Conservation (phyloP, 2,113 vertebrate species). For the Lates calcarifer region DNA sequence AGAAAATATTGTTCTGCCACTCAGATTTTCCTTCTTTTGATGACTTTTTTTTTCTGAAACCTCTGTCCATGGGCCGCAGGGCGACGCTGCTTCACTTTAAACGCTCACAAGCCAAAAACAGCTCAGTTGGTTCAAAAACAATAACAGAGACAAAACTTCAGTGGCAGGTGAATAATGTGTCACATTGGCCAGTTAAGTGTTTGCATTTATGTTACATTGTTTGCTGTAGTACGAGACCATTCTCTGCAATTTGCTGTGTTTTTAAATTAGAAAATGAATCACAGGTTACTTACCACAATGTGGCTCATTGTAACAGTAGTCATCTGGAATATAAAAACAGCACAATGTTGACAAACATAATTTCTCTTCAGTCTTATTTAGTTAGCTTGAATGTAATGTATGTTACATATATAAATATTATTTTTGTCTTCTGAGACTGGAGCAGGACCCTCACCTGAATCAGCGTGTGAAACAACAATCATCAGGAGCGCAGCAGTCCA, state of each 20-base stretch:
- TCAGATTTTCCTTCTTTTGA: neutral
- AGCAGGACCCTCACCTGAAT: constrained; percentile 66
- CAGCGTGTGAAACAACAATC: constrained; percentile 17
- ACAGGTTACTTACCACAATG: constrained; percentile 78
- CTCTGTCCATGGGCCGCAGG: neutral
- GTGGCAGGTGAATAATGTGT: neutral
- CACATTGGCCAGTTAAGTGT: neutral
- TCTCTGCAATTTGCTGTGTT: neutral
- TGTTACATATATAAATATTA: neutral
- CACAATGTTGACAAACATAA: neutral
- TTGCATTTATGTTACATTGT: no score
- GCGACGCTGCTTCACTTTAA: neutral
- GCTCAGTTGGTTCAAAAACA: neutral
- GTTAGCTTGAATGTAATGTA: neutral
- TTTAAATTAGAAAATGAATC: neutral
- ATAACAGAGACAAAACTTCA: neutral
- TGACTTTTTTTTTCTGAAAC: neutral
- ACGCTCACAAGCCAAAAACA: no score
- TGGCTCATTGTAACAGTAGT: constrained; percentile 81
- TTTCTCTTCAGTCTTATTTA: no score
- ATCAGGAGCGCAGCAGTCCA: constrained; percentile 54
- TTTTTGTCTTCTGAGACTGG: accelerated
- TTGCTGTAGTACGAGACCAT: neutral
- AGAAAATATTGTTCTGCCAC: neutral
- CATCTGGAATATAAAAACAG: constrained; percentile 59